Evolutionary conservation across 1,140 invertebrate genomes (phyloP).

Genomic region (Tetragonula clypearis): DNA sequence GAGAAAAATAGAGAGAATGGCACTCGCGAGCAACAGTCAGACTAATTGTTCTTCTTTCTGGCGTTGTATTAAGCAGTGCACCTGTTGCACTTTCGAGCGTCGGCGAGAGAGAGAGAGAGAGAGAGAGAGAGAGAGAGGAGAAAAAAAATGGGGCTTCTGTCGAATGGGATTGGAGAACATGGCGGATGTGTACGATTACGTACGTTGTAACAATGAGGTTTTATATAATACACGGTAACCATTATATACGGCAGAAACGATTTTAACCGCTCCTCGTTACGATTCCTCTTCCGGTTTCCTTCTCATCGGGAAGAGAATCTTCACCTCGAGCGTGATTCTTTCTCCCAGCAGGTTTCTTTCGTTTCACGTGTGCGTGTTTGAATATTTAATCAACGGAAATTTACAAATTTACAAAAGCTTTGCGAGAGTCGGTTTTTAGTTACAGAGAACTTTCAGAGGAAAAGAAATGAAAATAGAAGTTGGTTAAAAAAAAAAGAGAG

Average conservation of each 20-base stretch:
- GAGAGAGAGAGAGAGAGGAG: neutral
- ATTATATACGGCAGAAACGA: conserved; percentile 20
- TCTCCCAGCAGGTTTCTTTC: neutral
- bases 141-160: neutral
- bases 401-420: neutral
- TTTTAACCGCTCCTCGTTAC: neutral
- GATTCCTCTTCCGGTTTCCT: neutral
- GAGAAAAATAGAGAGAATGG: no score
- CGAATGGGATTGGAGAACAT: conserved; percentile 33
- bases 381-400: neutral
- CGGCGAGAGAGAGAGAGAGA: neutral
- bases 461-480: no score
- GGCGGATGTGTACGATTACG: conserved; percentile 57
- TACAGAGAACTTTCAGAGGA: neutral
- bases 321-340: neutral
- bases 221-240: conserved; percentile 62
- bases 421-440: neutral
- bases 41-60: conserved; percentile 12
- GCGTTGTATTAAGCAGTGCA: neutral
- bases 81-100: conserved; percentile 30
- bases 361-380: neutral
- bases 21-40: neutral
- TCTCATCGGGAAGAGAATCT: neutral
- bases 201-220: conserved; percentile 67
- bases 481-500: no score